Conservation (phyloP, 2,888 invertebrate species). For the Rhamphomyia laevipes region DNA sequence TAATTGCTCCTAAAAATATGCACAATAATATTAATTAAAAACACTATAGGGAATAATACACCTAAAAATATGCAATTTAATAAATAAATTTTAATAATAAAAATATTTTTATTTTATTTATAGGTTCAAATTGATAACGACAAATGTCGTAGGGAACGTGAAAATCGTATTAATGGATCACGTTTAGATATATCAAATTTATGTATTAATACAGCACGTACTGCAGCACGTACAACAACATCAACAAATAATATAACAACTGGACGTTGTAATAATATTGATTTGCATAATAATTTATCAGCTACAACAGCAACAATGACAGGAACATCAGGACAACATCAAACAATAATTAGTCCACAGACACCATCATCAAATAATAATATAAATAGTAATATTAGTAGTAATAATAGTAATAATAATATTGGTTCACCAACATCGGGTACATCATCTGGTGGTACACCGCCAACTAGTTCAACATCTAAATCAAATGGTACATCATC, state of each 20-base stretch:
- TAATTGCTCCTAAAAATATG: too few relatives aligned
- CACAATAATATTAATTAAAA: too few relatives aligned
- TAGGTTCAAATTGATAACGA: conserved; percentile 39
- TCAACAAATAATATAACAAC: conserved; percentile 4
- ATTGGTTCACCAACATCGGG: conserved; percentile 29
- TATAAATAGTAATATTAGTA: conserved; percentile 3
- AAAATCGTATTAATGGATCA: conserved; percentile 25
- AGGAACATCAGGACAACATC: conserved; percentile 9
- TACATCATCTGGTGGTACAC: neutral
- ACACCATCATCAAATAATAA: neutral
- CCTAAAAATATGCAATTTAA: too few relatives aligned
- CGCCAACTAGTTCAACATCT: neutral
- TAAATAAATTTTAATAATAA: neutral
- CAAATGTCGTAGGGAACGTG: conserved; percentile 37
- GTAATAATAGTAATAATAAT: conserved; percentile 25
- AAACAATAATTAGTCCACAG: conserved; percentile 4
- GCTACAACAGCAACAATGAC: conserved; percentile 16
- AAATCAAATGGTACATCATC: neutral
- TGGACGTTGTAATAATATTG: conserved; percentile 22
- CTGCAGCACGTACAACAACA: neutral
- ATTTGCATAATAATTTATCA: conserved; percentile 29
- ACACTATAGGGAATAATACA: too few relatives aligned
- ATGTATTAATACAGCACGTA: conserved; percentile 20
- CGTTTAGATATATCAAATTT: conserved; percentile 34
- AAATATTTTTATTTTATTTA: conserved; percentile 10